phyloP scores from a whole-genome alignment of 2,888 invertebrate genomes.

The Amiota minor region DNA sequence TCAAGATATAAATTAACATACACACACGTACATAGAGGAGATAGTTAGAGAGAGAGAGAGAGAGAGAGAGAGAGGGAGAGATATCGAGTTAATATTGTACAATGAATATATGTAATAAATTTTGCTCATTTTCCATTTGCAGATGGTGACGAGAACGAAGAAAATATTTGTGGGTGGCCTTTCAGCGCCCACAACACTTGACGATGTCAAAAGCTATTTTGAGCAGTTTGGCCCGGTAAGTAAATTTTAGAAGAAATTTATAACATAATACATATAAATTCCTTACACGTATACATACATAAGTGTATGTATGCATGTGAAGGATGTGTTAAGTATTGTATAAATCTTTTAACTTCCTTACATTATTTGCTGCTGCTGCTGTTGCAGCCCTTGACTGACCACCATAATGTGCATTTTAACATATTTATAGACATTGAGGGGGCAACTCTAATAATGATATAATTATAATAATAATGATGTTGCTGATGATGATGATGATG shows the following conservation, averaged over 20 bases:
- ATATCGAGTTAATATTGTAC: not conserved
- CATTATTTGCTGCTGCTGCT: not conserved
- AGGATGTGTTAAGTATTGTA: not conserved
- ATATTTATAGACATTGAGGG: slow-evolving; percentile 2
- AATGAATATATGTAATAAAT: not conserved
- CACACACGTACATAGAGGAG: too few species aligned
- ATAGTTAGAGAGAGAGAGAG: too few species aligned
- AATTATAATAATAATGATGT: slow-evolving; percentile 1
- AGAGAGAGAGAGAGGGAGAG: too few species aligned
- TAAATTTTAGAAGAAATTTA: slow-evolving; percentile 52
- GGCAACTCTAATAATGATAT: not conserved
- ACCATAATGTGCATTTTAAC: slow-evolving; percentile 5
- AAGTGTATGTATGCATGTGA: not conserved
- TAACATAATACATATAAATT: not conserved
- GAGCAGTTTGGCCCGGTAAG: slow-evolving; percentile 99
- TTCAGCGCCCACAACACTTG: slow-evolving; percentile 98
- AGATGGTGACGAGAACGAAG: slow-evolving; percentile 99
- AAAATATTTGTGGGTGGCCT: slow-evolving; percentile 99
- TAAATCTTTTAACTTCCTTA: not conserved
- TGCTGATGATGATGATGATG: too few species aligned
- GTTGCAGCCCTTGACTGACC: not conserved
- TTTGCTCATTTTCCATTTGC: slow-evolving; percentile 73
- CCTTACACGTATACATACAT: not conserved
- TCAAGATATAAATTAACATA: not conserved
- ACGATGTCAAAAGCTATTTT: slow-evolving; percentile 99